phyloP scores from a whole-genome alignment of 2,888 invertebrate genomes.

The Ornithoptera alexandrae region DNA sequence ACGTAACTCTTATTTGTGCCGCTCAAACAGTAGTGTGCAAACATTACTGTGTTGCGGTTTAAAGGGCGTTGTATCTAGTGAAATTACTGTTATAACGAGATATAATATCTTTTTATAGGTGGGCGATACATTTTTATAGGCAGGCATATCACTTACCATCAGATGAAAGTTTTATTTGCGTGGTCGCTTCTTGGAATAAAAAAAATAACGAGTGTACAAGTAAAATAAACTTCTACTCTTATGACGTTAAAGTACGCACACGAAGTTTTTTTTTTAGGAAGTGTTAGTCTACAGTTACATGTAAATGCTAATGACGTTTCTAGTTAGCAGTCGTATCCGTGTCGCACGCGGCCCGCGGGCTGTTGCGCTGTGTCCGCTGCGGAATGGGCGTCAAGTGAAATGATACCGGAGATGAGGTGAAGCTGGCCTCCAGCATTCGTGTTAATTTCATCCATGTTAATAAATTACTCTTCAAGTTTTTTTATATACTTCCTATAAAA shows the following conservation, averaged over 20 bases:
- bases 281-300: slow-evolving; percentile 16
- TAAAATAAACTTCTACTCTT: background rate
- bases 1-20: too few species aligned
- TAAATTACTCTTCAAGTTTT: slow-evolving; percentile 20
- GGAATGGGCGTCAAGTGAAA: slow-evolving; percentile 56
- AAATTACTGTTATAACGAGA: too few species aligned
- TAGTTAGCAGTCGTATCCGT: slow-evolving; percentile 29
- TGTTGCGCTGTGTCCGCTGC: slow-evolving; percentile 55
- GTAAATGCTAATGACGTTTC: slow-evolving; percentile 29
- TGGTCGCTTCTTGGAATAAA: too few species aligned
- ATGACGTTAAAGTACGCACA: slow-evolving; percentile 11
- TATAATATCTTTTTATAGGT: too few species aligned
- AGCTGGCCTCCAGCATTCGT: slow-evolving; percentile 47
- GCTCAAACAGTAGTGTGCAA: too few species aligned
- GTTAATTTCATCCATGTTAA: slow-evolving; percentile 43
- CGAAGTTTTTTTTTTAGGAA: slow-evolving; percentile 15
- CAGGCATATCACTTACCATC: too few species aligned
- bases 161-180: too few species aligned
- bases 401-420: slow-evolving; percentile 65
- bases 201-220: background rate
- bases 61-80: too few species aligned
- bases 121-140: too few species aligned
- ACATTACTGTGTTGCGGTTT: too few species aligned
- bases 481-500: background rate
- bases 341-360: slow-evolving; percentile 37